These are phyloP conservation scores for Anaspis maculata DNA, from an alignment of 2,888 invertebrate genomes.

Conservation along the genomic window DNA sequence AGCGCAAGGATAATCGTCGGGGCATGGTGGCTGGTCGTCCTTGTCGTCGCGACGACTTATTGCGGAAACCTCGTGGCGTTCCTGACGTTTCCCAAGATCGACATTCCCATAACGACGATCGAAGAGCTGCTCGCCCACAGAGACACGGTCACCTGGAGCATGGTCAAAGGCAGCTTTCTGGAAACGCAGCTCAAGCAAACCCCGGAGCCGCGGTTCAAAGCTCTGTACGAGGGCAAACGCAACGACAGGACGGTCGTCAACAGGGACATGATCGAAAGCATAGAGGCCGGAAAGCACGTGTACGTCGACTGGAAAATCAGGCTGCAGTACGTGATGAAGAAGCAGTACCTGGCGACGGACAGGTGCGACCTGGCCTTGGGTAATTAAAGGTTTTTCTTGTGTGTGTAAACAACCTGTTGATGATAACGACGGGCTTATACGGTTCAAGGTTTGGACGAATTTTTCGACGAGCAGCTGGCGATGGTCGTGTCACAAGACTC, in stretches of 20 bases:
- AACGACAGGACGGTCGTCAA: too few relatives aligned
- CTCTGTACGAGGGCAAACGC: slow-evolving; percentile 53
- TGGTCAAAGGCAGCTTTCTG: slow-evolving; percentile 66
- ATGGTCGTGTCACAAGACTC: slow-evolving; percentile 67
- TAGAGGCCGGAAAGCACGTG: slow-evolving; percentile 61
- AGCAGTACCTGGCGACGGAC: slow-evolving; percentile 56
- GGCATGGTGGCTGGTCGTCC: slow-evolving; percentile 87
- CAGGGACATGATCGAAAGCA: slow-evolving; percentile 48
- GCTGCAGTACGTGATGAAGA: slow-evolving; percentile 63
- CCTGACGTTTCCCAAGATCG: slow-evolving; percentile 81
- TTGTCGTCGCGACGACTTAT: slow-evolving; percentile 84
- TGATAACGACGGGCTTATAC: too few relatives aligned
- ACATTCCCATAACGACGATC: slow-evolving; percentile 60
- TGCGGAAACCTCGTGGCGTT: slow-evolving; percentile 90
- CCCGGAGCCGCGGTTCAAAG: slow-evolving; percentile 51
- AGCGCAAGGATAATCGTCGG: slow-evolving; percentile 80
- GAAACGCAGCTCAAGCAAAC: slow-evolving; percentile 50
- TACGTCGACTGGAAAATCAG: slow-evolving; percentile 77
- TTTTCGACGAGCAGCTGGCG: slow-evolving; percentile 71
- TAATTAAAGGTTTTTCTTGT: slow-evolving; percentile 34
- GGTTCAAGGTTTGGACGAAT: slow-evolving; percentile 67
- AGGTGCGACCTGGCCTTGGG: slow-evolving; percentile 69
- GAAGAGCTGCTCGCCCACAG: slow-evolving; percentile 53
- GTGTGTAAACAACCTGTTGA: too few relatives aligned
- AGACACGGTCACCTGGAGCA: slow-evolving; percentile 64